Base-by-base conservation (phyloP, 2,888 invertebrate genomes). In the Lapara coniferarum region DNA sequence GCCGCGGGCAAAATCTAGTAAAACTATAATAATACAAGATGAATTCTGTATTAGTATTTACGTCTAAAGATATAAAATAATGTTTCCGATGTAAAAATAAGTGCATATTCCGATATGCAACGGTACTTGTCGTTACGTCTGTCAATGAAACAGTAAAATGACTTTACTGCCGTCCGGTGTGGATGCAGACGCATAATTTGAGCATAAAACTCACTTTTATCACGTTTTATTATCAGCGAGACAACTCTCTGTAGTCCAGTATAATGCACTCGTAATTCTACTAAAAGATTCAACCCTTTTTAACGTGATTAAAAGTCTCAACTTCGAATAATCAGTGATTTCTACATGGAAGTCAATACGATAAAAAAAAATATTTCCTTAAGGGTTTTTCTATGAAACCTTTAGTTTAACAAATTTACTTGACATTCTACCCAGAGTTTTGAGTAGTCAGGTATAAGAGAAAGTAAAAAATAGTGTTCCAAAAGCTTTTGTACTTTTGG, bases 131-230 rank as follows among this genome's bases (percentile, higher is more conserved):
- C 68, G 70, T 72, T 72, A 74, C 71, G 77, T 76, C 78, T 82
- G 86, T 86, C 88, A 85, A 79, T 79, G 77, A 74, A 82, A 86
- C 85, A 83, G 79, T 91, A 87, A 90, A 89, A 85, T 82, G 75
- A 79, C 70, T 89, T 89, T 85, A 91, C 77, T 78, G 74, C 77
- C 81, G 82, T 82, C 85, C 81, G 78, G 81, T 81, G 77, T 75
- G 79, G 73, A 80, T 81, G 77, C 76, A 70, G 81, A 83, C 80
- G 89, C 85, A 89, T 90, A 89, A 89, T 91, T 84, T 78, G 67
- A 74, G 78, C 86, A 84, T 91, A 86, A 91, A 89, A 85, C 80
- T 74, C 69, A 74, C 10, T 55, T 55, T 55, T 52, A 52, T 52
- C 52, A n/a, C 52, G 76, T 86, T 89, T 91, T 89, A 91, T 84